phyloP scores from a whole-genome alignment of 2,113 vertebrate species.

The Macrotus californicus region DNA sequence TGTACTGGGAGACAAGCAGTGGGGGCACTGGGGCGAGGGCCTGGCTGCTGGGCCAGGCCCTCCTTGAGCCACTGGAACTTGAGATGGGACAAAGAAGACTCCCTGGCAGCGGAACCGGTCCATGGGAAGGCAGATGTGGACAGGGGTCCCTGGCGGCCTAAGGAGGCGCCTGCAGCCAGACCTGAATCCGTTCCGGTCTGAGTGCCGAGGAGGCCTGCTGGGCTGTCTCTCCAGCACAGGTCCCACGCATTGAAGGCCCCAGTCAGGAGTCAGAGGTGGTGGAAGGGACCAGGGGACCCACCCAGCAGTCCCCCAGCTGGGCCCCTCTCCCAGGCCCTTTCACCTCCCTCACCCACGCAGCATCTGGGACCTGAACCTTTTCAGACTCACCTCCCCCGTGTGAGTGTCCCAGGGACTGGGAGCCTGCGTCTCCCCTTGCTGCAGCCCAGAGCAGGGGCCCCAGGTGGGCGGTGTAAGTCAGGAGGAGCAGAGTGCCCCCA shows the following conservation, averaged over 20 bases:
- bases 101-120: too few species aligned
- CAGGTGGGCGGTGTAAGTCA: too few species aligned
- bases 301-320: not conserved
- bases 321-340: not conserved
- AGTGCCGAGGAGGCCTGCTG: not conserved
- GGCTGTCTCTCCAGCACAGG: not conserved
- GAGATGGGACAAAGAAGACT: not conserved
- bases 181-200: not conserved
- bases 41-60: rapidly evolving
- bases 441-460: not conserved
- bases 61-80: not conserved
- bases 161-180: not conserved
- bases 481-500: too few species aligned
- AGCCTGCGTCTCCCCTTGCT: not conserved
- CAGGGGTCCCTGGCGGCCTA: not conserved
- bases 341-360: not conserved
- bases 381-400: rapidly evolving
- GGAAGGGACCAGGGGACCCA: not conserved
- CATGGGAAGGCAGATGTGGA: not conserved
- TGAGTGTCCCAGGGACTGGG: too few species aligned
- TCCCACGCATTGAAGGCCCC: rapidly evolving
- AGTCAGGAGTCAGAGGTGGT: not conserved
- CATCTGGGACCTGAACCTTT: not conserved
- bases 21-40: too few species aligned
- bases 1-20: not conserved